Conservation (phyloP, 2,113 vertebrate genomes). For the Plecotus auritus region DNA sequence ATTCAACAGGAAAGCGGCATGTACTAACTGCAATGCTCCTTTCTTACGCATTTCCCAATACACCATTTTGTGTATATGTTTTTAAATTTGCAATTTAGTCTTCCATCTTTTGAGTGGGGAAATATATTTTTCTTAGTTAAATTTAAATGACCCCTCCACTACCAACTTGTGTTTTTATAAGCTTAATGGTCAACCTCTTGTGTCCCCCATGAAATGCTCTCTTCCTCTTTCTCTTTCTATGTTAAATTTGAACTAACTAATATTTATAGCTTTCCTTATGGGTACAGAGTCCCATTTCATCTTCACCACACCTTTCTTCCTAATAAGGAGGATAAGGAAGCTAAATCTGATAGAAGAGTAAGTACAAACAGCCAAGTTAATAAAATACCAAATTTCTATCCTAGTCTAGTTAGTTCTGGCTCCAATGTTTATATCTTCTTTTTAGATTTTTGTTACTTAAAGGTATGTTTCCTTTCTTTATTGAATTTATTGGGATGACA, state of each 20-base stretch:
- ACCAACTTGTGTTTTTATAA: neutral
- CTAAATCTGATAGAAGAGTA: neutral
- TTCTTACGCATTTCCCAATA: rapidly evolving
- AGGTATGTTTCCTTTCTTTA: neutral
- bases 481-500: neutral
- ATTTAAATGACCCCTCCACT: neutral
- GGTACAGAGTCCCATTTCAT: neutral
- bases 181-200: constrained; percentile 32
- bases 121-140: constrained; percentile 40
- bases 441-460: neutral
- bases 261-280: neutral
- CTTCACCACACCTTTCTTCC: neutral
- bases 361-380: neutral
- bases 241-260: constrained; percentile 48
- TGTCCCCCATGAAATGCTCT: constrained; percentile 37
- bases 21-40: neutral
- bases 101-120: neutral
- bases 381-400: neutral
- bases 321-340: neutral
- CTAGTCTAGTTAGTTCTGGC: neutral
- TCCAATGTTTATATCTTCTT: neutral
- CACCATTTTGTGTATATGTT: neutral
- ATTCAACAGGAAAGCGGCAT: neutral
- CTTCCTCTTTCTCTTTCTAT: neutral
- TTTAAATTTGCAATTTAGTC: neutral